Evolutionary conservation across 1,140 invertebrate genomes (phyloP).

Genomic region (Lutraria rhynchaena): DNA sequence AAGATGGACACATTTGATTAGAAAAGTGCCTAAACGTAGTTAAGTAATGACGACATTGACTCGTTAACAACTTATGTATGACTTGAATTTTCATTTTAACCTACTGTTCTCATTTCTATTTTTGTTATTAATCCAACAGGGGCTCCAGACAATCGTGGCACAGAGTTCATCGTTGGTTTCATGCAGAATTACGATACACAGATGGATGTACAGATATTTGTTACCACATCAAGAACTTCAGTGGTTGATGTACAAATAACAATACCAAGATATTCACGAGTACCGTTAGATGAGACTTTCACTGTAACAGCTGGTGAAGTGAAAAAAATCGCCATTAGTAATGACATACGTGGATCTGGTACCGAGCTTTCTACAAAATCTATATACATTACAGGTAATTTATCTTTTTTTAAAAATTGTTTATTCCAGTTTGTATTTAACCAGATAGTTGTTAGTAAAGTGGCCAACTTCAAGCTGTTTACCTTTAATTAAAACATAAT

Average conservation of each 20-base stretch:
- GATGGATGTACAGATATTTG: not conserved
- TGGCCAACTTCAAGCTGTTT: no score
- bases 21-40: no score
- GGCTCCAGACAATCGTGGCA: not conserved
- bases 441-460: no score
- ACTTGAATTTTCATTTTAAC: no score
- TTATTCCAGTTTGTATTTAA: no score
- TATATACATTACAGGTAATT: conserved; percentile 15
- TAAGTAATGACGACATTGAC: no score
- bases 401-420: no score
- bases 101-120: no score
- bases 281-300: not conserved
- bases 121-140: no score
- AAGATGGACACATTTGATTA: no score
- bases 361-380: conserved; percentile 17
- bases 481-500: no score
- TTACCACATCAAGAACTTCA: not conserved
- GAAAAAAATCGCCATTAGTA: conserved; percentile 4
- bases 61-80: no score
- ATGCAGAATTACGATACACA: not conserved
- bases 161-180: not conserved
- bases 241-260: not conserved
- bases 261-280: not conserved
- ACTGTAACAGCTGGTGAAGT: conserved; percentile 2
- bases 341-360: conserved; percentile 6